phyloP scores from a whole-genome alignment of 2,113 vertebrate genomes.

The Labeo rohita region DNA sequence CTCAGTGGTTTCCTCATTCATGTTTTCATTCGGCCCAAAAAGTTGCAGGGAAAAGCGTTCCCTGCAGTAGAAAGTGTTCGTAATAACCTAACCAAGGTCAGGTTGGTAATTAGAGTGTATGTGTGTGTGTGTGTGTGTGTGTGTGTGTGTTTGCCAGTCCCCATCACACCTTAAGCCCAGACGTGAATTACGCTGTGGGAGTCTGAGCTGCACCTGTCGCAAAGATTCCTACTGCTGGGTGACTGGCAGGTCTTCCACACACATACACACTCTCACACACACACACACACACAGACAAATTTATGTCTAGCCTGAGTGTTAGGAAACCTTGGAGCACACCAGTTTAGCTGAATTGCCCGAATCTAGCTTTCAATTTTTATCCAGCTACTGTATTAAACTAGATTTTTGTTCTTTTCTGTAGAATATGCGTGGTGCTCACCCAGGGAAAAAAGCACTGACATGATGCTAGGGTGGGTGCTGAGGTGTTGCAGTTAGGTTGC shows the following conservation, averaged over 20 bases:
- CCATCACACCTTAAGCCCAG: constrained; percentile 52
- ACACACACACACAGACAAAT: constrained; percentile 16
- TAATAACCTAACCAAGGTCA: constrained; percentile 69
- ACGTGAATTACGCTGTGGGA: constrained; percentile 59
- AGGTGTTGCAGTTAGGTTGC: background rate
- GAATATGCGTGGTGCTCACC: background rate
- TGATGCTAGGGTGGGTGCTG: background rate
- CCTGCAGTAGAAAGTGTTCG: constrained; percentile 39
- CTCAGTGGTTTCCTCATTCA: constrained; percentile 1
- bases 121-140: constrained; percentile 29
- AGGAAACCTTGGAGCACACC: background rate
- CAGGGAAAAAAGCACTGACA: background rate
- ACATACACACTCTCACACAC: background rate
- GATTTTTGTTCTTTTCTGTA: background rate
- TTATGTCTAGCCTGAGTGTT: background rate
- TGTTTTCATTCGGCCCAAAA: constrained; percentile 22
- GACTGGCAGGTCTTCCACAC: constrained; percentile 52
- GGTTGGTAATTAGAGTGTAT: constrained; percentile 68
- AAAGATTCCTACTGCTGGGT: constrained; percentile 57
- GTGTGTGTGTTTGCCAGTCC: constrained; percentile 45
- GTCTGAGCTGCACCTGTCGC: constrained; percentile 59
- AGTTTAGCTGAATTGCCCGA: background rate
- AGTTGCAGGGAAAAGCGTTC: constrained; percentile 36
- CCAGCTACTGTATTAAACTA: background rate
- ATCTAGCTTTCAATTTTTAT: background rate